A percentile compares a stretch with the other conserved stretches of the same genome.
Conservation (phyloP, 2,113 vertebrate genomes). For the Ctenodactylus gundi region DNA sequence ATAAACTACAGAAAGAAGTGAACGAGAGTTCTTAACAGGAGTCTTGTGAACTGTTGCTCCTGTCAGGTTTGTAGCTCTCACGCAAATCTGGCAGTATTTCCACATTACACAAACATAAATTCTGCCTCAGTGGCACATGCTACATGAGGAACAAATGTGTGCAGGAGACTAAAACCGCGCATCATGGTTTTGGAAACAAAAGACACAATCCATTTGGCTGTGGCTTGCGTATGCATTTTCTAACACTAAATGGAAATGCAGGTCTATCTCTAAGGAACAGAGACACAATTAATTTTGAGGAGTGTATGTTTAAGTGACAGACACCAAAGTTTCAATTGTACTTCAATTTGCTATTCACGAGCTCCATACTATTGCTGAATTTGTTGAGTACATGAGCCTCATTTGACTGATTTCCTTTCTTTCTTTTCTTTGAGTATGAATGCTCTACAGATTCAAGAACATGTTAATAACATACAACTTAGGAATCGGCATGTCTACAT, state of each 20-base stretch:
- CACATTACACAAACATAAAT: neutral
- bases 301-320: neutral
- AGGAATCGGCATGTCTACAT: too few species aligned
- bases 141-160: neutral
- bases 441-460: too few species aligned
- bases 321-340: neutral
- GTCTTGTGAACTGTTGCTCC: neutral
- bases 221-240: neutral
- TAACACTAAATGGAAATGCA: neutral
- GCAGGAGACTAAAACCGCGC: neutral
- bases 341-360: neutral
- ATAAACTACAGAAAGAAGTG: neutral
- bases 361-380: neutral
- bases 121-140: neutral
- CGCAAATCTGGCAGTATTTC: neutral
- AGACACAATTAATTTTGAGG: neutral
- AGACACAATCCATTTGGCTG: neutral
- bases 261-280: neutral
- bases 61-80: neutral
- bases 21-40: neutral
- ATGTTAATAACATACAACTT: too few species aligned
- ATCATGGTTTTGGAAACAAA: neutral
- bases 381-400: neutral
- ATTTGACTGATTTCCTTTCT: neutral
- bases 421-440: too few species aligned